These are phyloP conservation scores for Huso huso DNA, from an alignment of 2,797 vertebrate genomes.

Conservation along the genomic window DNA sequence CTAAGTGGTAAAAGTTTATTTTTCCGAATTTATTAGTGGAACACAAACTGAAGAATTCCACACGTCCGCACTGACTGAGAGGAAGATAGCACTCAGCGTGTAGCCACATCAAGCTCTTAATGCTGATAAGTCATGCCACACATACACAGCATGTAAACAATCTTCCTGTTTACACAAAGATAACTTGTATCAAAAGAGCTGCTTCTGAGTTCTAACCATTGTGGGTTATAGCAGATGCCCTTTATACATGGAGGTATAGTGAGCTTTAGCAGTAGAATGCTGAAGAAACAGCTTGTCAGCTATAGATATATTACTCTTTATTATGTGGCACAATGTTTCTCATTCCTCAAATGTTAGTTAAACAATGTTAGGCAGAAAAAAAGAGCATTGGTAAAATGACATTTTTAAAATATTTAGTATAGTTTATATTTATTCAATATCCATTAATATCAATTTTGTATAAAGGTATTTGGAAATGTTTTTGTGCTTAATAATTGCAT, in stretches of 20 bases:
- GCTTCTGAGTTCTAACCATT: too few species aligned
- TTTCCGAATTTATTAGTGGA: slow-evolving; percentile 36
- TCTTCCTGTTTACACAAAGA: slow-evolving; percentile 49
- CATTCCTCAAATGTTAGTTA: slow-evolving; percentile 60
- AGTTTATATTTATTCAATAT: too few species aligned
- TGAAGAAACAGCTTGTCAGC: slow-evolving; percentile 1
- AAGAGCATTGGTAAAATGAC: slow-evolving; percentile 58
- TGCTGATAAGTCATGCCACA: slow-evolving; percentile 19
- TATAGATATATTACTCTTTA: slow-evolving; percentile 31
- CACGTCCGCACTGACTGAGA: slow-evolving; percentile 20
- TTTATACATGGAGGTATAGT: too few species aligned
- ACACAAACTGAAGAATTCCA: slow-evolving; percentile 32
- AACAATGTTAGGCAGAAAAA: slow-evolving; percentile 36
- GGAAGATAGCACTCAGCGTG: slow-evolving; percentile 58
- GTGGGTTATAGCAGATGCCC: too few species aligned
- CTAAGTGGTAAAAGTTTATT: too few species aligned
- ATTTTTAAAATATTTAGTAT: slow-evolving; percentile 53
- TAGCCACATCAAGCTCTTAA: slow-evolving; percentile 46
- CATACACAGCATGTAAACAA: slow-evolving; percentile 3
- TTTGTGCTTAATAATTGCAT: too few species aligned
- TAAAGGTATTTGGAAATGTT: too few species aligned
- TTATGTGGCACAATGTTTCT: slow-evolving; percentile 59
- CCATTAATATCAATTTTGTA: too few species aligned
- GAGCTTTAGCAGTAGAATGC: too few species aligned
- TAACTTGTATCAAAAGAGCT: too few species aligned